Evolutionary conservation across 2,113 vertebrate genomes (phyloP).

Genomic region (Pluvialis apricaria): DNA sequence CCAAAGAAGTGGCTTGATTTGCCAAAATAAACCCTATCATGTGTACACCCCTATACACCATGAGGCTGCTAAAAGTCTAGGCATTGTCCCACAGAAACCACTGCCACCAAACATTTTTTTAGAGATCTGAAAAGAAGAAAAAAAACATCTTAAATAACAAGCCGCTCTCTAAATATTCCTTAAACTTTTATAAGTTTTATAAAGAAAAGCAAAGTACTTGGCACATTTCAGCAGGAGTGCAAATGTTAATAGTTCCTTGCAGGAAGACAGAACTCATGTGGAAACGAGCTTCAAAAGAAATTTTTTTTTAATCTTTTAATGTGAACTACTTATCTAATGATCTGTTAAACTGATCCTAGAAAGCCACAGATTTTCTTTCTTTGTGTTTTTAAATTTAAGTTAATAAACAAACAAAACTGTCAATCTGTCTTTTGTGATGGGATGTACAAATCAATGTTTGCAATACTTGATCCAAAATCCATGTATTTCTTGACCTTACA

Average conservation of each 20-base stretch:
- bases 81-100: not conserved
- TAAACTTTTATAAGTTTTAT: not conserved
- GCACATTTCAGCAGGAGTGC: not conserved
- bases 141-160: not conserved
- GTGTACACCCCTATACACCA: not conserved
- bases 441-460: not conserved
- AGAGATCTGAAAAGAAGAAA: not conserved
- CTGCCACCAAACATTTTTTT: not conserved
- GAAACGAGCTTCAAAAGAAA: not conserved
- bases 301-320: not conserved
- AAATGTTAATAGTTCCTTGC: not conserved
- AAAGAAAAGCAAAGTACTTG: not conserved
- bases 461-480: not conserved
- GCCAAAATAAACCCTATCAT: not conserved
- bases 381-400: not conserved
- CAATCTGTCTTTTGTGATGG: not conserved
- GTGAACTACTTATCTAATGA: not conserved
- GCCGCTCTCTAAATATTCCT: not conserved
- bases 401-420: not conserved
- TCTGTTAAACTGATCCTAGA: not conserved
- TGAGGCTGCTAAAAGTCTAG: not conserved
- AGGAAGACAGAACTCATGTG: not conserved
- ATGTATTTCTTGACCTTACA: not conserved
- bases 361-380: not conserved
- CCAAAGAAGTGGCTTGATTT: not conserved